phyloP scores from a whole-genome alignment of 2,797 vertebrate genomes.

The Brachyrhaphis roseni region DNA sequence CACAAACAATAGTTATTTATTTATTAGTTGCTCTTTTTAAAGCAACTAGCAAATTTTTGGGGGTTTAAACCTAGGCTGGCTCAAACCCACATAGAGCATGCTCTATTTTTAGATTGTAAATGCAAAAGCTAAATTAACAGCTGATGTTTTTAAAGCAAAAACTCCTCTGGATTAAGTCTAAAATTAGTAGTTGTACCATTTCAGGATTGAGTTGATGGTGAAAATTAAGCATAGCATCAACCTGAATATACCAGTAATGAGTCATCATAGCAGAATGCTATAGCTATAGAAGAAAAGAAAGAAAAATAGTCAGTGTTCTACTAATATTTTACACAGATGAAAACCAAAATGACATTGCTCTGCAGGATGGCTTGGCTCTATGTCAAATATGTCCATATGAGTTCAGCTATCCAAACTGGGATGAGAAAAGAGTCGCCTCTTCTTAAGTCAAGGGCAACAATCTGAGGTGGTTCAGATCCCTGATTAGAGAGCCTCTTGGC shows the following conservation, averaged over 20 bases:
- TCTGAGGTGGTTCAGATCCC: constrained; percentile 4
- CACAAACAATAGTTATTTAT: not conserved
- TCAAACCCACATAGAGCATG: not conserved
- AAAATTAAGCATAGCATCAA: not conserved
- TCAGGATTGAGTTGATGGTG: not conserved
- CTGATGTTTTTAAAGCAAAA: not conserved
- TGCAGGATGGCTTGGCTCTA: not conserved
- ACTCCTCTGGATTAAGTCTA: not conserved
- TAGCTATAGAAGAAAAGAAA: not conserved
- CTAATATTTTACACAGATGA: not conserved
- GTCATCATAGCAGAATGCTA: not conserved
- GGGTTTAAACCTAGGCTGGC: not conserved
- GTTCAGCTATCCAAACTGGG: not conserved
- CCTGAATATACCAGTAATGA: not conserved
- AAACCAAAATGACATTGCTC: not conserved
- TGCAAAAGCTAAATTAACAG: not conserved
- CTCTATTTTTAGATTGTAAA: not conserved
- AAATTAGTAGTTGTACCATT: not conserved
- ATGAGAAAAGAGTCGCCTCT: not conserved
- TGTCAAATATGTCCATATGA: not conserved
- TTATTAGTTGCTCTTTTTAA: not conserved
- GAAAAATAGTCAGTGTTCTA: not conserved
- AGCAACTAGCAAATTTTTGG: not conserved
- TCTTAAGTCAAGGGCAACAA: not conserved
- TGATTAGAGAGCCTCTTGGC: constrained; percentile 3